Evolutionary conservation across 2,797 vertebrate species (phyloP), one percentile per base, ranked within the genome.

Genomic region (Myotis findleyi): DNA sequence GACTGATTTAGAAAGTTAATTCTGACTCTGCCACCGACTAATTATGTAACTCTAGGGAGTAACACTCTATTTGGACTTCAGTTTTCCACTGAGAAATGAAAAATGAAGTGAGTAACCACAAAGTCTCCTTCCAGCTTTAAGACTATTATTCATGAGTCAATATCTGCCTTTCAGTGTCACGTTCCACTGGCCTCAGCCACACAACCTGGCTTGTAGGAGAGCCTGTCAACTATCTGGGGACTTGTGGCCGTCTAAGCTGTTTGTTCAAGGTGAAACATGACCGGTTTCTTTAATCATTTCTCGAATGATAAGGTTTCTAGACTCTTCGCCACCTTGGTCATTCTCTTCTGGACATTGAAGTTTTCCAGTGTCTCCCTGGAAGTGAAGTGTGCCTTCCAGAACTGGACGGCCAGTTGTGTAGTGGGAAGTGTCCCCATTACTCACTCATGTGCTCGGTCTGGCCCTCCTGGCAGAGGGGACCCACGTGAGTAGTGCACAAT

Each of bases 81-180:
- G 84, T 30, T 89, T 90, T 93, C 59, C 30, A 88, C 23, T 66
- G 87, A 87, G 86, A 88, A 75, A 80, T 85, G 51, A 92, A 73
- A 62, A 86, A 73, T 64, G 72, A 93, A 81, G n/a, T 47, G 87
- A 95, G 55, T 80, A 91, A 57, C 91, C 83, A 68, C 87, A 33
- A 55, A 27, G 20, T 92, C 66, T 91, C 55, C 84, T 95, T 91
- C 59, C 25, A 36, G 59, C 8, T 84, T 68, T 69, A 86, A 89
- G 80, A 68, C 44, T 80, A 1, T 89, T 93, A 66, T 64, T 90
- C 13, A 49, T 69, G 66, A 86, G 89, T 91, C 95, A 41, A 5
- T 21, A 25, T 27, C 47, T 55, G 47, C 44, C 59, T 83, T 30
- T 57, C 66, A 36, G 51, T 20, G n/a, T 64, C 17, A n/a, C 3